Conservation (phyloP, 2,888 invertebrate genomes). For the Pseudeuparius sepicola region DNA sequence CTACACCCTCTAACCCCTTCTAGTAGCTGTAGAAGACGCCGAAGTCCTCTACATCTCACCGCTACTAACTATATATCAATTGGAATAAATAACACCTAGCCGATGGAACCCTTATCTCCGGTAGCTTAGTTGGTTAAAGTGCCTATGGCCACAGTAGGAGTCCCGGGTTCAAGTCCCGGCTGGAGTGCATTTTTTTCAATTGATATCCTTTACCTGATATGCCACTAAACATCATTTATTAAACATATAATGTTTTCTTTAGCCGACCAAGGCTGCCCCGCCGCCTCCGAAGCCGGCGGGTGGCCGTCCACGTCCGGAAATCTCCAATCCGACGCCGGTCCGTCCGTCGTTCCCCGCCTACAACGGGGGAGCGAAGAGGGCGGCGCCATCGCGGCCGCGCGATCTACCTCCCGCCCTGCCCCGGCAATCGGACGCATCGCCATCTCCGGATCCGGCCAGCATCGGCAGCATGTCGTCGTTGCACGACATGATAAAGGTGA, state of each 20-base stretch:
- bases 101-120: too few species aligned
- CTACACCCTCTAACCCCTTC: too few species aligned
- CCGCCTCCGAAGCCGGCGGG: constrained; percentile 45
- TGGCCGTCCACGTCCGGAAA: constrained; percentile 33
- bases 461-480: constrained; percentile 69
- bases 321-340: constrained; percentile 39
- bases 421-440: constrained; percentile 38
- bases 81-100: too few species aligned
- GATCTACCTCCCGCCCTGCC: constrained; percentile 50
- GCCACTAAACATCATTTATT: not conserved
- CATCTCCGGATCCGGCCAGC: constrained; percentile 50
- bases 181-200: too few species aligned
- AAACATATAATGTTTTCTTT: constrained; percentile 10
- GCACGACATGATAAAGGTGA: constrained; percentile 60
- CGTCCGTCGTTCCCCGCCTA: constrained; percentile 42
- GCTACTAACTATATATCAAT: too few species aligned
- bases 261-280: constrained; percentile 43
- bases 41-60: too few species aligned
- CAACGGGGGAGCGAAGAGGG: constrained; percentile 41
- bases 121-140: too few species aligned
- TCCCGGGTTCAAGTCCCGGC: too few species aligned
- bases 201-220: too few species aligned
- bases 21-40: too few species aligned
- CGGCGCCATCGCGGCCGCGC: constrained; percentile 49
- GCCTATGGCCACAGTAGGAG: too few species aligned